Percentiles rank a stretch among this genome's conserved stretches.
phyloP scores from a whole-genome alignment of 2,888 invertebrate genomes.

The Pristionchus mayeri region DNA sequence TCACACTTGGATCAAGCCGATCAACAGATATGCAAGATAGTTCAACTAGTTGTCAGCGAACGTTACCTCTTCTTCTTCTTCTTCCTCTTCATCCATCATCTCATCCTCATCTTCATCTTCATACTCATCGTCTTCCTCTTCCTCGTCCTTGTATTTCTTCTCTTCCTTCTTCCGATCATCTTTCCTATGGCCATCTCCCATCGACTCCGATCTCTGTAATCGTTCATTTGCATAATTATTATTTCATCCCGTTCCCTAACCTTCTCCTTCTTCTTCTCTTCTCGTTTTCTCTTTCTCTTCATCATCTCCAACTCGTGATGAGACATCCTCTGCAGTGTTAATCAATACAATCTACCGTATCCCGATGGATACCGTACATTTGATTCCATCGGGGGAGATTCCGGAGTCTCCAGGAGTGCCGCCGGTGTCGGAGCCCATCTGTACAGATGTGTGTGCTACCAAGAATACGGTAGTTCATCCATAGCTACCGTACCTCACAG shows the following conservation, averaged over 20 bases:
- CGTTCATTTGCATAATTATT: background rate
- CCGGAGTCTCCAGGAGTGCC: background rate
- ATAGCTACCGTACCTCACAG: background rate
- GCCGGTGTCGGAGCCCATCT: background rate
- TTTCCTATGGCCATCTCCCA: background rate
- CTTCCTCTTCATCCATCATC: background rate
- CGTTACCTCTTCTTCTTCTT: background rate
- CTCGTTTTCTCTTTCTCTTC: background rate
- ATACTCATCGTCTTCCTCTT: background rate
- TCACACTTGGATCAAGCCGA: too few relatives aligned
- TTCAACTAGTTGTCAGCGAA: too few relatives aligned
- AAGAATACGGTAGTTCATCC: background rate
- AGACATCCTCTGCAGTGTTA: background rate
- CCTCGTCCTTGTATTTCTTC: background rate
- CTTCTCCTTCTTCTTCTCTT: background rate
- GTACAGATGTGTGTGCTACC: background rate
- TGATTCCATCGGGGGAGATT: background rate
- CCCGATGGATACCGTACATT: background rate
- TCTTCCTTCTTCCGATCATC: background rate
- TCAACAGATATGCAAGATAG: too few relatives aligned
- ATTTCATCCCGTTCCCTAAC: too few relatives aligned
- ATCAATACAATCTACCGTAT: background rate
- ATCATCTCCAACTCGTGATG: background rate
- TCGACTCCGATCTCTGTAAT: too few relatives aligned
- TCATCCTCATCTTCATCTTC: background rate